Conservation (phyloP, 2,888 invertebrate species). For the Nowickia ferox region DNA sequence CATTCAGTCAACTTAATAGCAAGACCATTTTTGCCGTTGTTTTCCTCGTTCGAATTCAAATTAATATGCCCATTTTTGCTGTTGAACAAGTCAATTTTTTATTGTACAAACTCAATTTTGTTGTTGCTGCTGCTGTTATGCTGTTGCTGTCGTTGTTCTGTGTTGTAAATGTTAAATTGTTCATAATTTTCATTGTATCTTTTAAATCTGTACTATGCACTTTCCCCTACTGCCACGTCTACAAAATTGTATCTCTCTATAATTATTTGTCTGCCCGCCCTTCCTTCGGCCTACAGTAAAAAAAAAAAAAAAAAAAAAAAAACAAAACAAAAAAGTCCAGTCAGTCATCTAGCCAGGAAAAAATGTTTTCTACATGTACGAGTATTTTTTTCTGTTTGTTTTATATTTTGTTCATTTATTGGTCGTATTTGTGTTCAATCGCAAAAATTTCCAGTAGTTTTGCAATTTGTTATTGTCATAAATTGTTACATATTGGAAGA, state of each 20-base stretch:
- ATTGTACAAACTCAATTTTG: slow-evolving; percentile 1
- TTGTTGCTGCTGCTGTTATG: slow-evolving; percentile 2
- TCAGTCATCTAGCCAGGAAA: slow-evolving; percentile 16
- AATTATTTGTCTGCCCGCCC: slow-evolving; percentile 14
- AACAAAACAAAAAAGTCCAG: not conserved
- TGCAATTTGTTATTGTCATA: slow-evolving; percentile 72
- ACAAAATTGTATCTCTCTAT: slow-evolving; percentile 14
- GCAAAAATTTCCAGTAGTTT: slow-evolving; percentile 65
- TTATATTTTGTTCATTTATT: slow-evolving; percentile 59
- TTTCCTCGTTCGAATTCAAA: slow-evolving; percentile 54
- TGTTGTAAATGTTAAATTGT: slow-evolving; percentile 68
- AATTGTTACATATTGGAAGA: slow-evolving; percentile 63
- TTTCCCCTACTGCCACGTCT: not conserved
- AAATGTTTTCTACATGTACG: slow-evolving; percentile 32
- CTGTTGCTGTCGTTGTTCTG: slow-evolving; percentile 38
- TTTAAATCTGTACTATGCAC: slow-evolving; percentile 59
- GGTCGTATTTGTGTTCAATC: slow-evolving; percentile 64
- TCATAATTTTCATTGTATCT: slow-evolving; percentile 72
- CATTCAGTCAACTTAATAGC: not conserved
- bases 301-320: too few relatives aligned
- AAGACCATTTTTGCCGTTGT: not conserved
- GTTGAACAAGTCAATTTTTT: slow-evolving; percentile 67
- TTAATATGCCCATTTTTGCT: slow-evolving; percentile 65
- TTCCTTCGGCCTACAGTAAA: slow-evolving; percentile 30
- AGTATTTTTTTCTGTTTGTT: slow-evolving; percentile 11